phyloP scores from a whole-genome alignment of 2,113 vertebrate species.

The Tretioscincus oriximinensis region DNA sequence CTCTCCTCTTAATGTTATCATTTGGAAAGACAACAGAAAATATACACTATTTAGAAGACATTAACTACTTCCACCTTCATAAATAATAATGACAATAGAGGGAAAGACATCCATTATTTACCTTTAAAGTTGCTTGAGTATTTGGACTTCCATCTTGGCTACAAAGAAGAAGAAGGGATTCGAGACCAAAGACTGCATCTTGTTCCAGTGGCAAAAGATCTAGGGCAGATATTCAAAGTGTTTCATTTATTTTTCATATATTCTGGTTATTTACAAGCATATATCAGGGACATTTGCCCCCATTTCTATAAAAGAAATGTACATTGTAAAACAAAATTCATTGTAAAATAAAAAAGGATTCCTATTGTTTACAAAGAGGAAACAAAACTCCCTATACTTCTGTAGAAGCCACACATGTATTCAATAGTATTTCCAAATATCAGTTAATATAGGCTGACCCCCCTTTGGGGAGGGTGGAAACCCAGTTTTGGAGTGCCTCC shows the following conservation, averaged over 20 bases:
- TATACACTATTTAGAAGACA: neutral
- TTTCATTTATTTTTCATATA: neutral
- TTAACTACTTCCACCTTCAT: neutral
- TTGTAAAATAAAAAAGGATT: too few species aligned
- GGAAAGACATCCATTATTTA: constrained; percentile 45
- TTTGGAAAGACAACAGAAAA: neutral
- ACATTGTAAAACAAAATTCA: neutral
- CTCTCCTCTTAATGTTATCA: neutral
- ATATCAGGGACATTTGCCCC: neutral
- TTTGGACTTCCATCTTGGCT: constrained; percentile 86
- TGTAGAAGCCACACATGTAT: too few species aligned
- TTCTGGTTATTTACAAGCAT: neutral
- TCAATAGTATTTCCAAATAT: too few species aligned
- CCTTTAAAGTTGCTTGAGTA: constrained; percentile 91
- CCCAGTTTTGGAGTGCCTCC: too few species aligned
- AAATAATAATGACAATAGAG: neutral
- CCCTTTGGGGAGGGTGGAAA: too few species aligned
- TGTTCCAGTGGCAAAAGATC: constrained; percentile 91
- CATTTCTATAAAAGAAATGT: neutral
- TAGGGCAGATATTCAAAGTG: constrained; percentile 53
- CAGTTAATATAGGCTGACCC: too few species aligned
- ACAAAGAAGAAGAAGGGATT: constrained; percentile 93
- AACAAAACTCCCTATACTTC: too few species aligned
- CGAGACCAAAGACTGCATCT: constrained; percentile 90
- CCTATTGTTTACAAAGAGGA: too few species aligned